A percentile compares a stretch with the other conserved stretches of the same genome.
Evolutionary conservation across 2,113 vertebrate species (phyloP).

Genomic region (Leuciscus idus): DNA sequence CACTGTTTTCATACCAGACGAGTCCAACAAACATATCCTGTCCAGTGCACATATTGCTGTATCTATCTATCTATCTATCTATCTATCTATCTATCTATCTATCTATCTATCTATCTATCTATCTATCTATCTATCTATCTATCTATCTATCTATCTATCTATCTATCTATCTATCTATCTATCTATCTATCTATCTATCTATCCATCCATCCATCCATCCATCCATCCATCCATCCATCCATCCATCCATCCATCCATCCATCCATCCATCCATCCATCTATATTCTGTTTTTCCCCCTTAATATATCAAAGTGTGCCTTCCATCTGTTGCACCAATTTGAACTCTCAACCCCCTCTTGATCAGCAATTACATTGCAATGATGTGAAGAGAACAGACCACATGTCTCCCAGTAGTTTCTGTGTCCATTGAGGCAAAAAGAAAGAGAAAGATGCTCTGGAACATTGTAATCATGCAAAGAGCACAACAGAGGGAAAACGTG

Average conservation of each 20-base stretch:
- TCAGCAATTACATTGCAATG: slow-evolving; percentile 52
- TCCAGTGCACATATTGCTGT: slow-evolving; percentile 27
- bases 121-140: too few relatives aligned
- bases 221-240: too few relatives aligned
- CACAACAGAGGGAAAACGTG: slow-evolving; percentile 26
- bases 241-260: too few relatives aligned
- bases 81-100: too few relatives aligned
- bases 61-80: too few relatives aligned
- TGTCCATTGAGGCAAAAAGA: neutral
- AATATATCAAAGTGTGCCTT: slow-evolving; percentile 13
- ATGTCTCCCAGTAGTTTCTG: neutral
- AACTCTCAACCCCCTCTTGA: slow-evolving; percentile 41
- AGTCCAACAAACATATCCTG: slow-evolving; percentile 34
- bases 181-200: too few relatives aligned
- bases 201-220: too few relatives aligned
- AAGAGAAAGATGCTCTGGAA: neutral
- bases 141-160: too few relatives aligned
- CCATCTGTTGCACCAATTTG: slow-evolving; percentile 43
- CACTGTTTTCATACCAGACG: slow-evolving; percentile 33
- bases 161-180: too few relatives aligned
- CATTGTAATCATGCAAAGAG: slow-evolving; percentile 22
- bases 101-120: too few relatives aligned
- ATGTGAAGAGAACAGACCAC: slow-evolving; percentile 11
- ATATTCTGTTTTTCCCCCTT: slow-evolving; percentile 47
- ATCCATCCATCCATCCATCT: too few relatives aligned